Evolutionary conservation across 2,113 vertebrate species (phyloP).

Genomic region (Colossoma macropomum): DNA sequence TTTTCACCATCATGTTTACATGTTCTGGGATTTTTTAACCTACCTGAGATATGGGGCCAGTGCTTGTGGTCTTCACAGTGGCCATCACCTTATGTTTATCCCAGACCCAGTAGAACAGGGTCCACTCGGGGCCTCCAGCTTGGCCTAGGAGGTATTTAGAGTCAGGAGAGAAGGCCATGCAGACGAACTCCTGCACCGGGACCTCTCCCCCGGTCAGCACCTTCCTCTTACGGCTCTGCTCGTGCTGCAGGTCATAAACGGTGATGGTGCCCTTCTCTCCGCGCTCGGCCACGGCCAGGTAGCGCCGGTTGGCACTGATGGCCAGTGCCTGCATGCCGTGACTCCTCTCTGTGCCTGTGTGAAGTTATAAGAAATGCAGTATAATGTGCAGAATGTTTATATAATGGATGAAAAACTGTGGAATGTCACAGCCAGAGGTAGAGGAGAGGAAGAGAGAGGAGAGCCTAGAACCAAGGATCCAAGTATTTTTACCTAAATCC

Average conservation of each 20-base stretch:
- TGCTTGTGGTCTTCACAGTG: constrained; percentile 70
- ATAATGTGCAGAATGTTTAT: background rate
- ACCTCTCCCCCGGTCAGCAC: constrained; percentile 76
- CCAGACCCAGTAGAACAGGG: constrained; percentile 89
- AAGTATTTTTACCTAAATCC: too few relatives aligned
- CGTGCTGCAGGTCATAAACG: constrained; percentile 84
- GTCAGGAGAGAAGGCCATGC: constrained; percentile 91
- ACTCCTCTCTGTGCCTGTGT: constrained; percentile 84
- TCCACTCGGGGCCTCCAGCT: constrained; percentile 81
- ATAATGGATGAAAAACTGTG: too few relatives aligned
- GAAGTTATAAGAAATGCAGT: background rate
- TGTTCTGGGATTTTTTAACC: background rate
- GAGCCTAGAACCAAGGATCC: too few relatives aligned
- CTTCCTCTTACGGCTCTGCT: constrained; percentile 81
- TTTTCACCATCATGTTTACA: background rate
- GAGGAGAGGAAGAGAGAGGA: too few relatives aligned
- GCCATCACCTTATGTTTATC: constrained; percentile 88
- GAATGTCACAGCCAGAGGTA: too few relatives aligned
- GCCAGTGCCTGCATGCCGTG: constrained; percentile 83
- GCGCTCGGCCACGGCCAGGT: constrained; percentile 87
- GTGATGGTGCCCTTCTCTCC: constrained; percentile 81
- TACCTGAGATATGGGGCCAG: constrained; percentile 84
- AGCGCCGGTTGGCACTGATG: constrained; percentile 84
- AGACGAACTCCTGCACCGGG: constrained; percentile 73
- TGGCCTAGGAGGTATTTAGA: constrained; percentile 86